These are phyloP conservation scores for Maconellicoccus hirsutus DNA, from an alignment of 1,140 invertebrate species.

Conservation along the genomic window DNA sequence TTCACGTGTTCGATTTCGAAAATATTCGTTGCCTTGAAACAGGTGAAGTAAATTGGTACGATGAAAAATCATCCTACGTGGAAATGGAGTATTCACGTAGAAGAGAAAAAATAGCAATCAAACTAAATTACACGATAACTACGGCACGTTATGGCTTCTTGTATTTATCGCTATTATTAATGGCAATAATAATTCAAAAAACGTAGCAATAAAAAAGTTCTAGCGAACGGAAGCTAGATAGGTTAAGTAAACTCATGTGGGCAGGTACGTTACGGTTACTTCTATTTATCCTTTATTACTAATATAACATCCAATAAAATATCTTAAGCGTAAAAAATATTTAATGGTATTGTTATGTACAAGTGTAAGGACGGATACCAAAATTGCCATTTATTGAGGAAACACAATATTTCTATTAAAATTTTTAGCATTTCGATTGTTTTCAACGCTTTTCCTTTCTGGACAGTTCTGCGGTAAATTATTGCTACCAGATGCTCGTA, in stretches of 20 bases:
- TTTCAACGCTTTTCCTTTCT: neutral
- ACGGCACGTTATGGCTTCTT: conserved; percentile 13
- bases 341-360: conserved; percentile 19
- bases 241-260: conserved; percentile 20
- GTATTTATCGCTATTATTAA: conserved; percentile 21
- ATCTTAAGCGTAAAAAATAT: conserved; percentile 13
- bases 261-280: conserved; percentile 12
- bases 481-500: no score
- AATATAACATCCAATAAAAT: conserved; percentile 21
- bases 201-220: conserved; percentile 20
- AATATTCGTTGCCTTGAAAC: no score
- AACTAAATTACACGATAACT: conserved; percentile 16
- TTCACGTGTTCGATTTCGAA: no score
- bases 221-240: conserved; percentile 18
- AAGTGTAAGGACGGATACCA: conserved; percentile 10
- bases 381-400: conserved; percentile 11
- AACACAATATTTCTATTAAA: conserved; percentile 18
- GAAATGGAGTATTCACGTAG: no score
- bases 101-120: conserved; percentile 1
- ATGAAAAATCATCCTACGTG: no score
- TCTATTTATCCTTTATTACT: conserved; percentile 17
- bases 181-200: conserved; percentile 20
- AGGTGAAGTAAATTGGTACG: no score
- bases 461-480: neutral
- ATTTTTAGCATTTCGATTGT: neutral